A percentile compares a stretch with the other conserved stretches of the same genome.
Conservation (phyloP, 2,113 vertebrate genomes). For the Bathybates hornii region DNA sequence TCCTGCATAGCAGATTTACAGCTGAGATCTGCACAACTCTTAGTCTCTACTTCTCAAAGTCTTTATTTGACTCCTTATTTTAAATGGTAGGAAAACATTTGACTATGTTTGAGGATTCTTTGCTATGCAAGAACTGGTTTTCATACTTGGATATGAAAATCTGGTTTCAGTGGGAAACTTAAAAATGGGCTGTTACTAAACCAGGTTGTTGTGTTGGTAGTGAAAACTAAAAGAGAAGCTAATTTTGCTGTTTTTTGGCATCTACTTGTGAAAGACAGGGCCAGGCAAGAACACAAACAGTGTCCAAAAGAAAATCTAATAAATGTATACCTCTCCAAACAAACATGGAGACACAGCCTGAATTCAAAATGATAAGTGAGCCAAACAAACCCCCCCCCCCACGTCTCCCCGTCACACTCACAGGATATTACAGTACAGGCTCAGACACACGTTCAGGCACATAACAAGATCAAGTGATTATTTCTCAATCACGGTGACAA, state of each 20-base stretch:
- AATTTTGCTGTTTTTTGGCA: not conserved
- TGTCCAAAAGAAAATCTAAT: not conserved
- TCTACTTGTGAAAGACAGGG: not conserved
- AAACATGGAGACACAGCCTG: not conserved
- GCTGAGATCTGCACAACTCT: not conserved
- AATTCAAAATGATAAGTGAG: not conserved
- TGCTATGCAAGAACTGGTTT: not conserved
- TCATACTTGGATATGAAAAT: not conserved
- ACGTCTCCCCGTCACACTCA: not conserved
- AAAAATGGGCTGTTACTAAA: not conserved
- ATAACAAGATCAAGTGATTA: constrained; percentile 10
- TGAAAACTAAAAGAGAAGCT: not conserved
- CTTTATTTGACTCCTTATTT: not conserved
- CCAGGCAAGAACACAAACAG: not conserved
- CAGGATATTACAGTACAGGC: constrained; percentile 22
- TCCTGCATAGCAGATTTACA: not conserved
- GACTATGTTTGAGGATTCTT: not conserved
- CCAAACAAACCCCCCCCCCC: not conserved
- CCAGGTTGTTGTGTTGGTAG: not conserved
- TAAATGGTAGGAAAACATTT: not conserved
- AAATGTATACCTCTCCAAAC: not conserved
- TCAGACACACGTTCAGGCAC: not conserved
- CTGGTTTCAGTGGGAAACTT: not conserved
- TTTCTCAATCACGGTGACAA: not conserved
- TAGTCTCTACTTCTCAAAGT: not conserved